Evolutionary conservation across 2,113 vertebrate genomes (phyloP).

Genomic region (Eretmochelys imbricata): DNA sequence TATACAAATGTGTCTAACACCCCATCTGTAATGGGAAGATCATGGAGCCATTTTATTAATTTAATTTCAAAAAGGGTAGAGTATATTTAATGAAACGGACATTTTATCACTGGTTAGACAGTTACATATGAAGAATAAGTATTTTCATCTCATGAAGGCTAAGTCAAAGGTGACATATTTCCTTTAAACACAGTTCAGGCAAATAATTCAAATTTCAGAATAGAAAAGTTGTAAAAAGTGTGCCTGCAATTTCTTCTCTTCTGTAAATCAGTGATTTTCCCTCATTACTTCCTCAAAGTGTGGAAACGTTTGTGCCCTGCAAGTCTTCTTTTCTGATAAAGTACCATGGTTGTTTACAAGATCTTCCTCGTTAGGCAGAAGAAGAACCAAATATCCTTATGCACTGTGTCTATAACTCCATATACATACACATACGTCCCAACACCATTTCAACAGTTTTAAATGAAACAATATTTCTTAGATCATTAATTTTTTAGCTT

Average conservation of each 20-base stretch:
- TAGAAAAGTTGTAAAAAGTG: background rate
- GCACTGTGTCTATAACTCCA: background rate
- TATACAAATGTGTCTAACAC: constrained; percentile 11
- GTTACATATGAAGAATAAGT: background rate
- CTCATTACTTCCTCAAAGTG: background rate
- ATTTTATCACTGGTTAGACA: constrained; percentile 33
- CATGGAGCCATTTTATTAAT: constrained; percentile 10
- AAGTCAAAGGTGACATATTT: background rate
- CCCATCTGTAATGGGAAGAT: background rate
- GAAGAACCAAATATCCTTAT: background rate
- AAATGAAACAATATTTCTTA: background rate
- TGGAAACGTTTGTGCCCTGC: background rate
- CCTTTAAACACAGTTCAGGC: background rate
- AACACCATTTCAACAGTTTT: background rate
- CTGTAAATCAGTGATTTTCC: background rate
- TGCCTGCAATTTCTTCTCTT: background rate
- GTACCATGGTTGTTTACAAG: background rate
- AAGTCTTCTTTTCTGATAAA: background rate
- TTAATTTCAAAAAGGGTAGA: background rate
- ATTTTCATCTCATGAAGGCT: constrained; percentile 14
- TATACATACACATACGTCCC: background rate
- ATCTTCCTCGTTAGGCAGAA: background rate
- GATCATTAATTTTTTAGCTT: background rate
- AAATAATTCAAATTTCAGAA: background rate
- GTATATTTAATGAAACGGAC: constrained; percentile 28